phyloP scores from a whole-genome alignment of 2,797 vertebrate genomes.

The Coregonus ussuriensis region DNA sequence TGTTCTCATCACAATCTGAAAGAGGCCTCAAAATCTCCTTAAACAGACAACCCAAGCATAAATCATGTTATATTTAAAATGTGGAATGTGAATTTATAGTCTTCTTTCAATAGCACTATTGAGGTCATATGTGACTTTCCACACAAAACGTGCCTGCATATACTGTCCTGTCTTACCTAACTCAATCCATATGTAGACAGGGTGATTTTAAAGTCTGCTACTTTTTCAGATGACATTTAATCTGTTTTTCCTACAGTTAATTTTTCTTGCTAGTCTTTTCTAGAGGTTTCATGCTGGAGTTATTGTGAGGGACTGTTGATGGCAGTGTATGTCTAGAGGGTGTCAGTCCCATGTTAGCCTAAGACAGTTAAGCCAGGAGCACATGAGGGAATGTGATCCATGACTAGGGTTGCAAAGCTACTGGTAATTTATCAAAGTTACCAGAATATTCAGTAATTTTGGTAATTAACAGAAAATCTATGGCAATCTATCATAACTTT shows the following conservation, averaged over 20 bases:
- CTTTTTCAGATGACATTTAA: background rate
- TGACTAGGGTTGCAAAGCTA: background rate
- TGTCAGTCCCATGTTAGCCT: background rate
- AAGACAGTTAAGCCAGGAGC: background rate
- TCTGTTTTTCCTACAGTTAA: background rate
- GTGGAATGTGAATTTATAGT: background rate
- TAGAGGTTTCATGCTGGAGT: background rate
- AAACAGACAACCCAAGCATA: slow-evolving; percentile 2
- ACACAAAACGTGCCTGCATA: background rate
- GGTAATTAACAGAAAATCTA: too few species aligned
- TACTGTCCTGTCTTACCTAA: background rate
- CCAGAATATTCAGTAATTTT: too few species aligned
- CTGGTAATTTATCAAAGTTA: too few species aligned
- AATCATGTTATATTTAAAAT: slow-evolving; percentile 11
- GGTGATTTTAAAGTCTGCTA: background rate
- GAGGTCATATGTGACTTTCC: background rate
- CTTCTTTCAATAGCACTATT: too few species aligned
- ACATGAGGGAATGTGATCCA: slow-evolving; percentile 26
- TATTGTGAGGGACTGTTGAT: background rate
- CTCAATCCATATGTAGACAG: slow-evolving; percentile 5
- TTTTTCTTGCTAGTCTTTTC: background rate
- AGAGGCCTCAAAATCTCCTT: background rate
- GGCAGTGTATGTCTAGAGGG: background rate
- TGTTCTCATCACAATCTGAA: background rate
- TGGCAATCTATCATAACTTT: too few species aligned